Base-by-base conservation (phyloP, 2,888 invertebrate genomes). In the Scaptomyza flava region DNA sequence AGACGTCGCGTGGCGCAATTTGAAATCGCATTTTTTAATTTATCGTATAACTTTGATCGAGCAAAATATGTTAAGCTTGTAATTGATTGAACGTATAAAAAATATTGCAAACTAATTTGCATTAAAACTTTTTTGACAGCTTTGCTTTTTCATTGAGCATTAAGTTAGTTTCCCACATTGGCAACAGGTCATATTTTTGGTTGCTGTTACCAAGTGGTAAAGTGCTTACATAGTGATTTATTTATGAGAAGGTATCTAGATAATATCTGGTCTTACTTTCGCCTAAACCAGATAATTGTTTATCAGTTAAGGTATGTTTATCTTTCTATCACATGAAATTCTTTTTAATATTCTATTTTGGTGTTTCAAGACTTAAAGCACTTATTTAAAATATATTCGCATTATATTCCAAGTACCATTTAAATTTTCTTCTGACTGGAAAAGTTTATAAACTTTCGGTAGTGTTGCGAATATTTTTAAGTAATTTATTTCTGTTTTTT, bases 1-100 rank as follows among this genome's bases (percentile, higher is more conserved):
- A 8, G 56, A 42, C 59, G 87, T 46, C 81, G 81, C 81, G 81
- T 81, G 81, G 81, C 87, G 54, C 46, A 68, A 60, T 67, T 65
- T n/a, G 65, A 65, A 68, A 14, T 60, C 51, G 59, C 48, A 43
- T 31, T 27, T 6, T 43, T 36, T 46, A n/a, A 31, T 47, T 33
- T 27, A 51, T 62, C 47, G 27, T 34, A 52, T 63, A 60, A 41
- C 34, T 23, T 36, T 36, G 30, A n/a, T 17, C 33, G 31, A 33
- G 33, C 33, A 17, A 17, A 11, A n/a, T 11, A 31, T 36, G 52
- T 9, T 12, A 27, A 43, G 20, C 3, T 33, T 33, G 47, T 20
- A 53, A 53, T 59, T 59, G 53, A 63, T 63, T 51, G 67, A 52
- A 30, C 38, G 43, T 30, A 30, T 58, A 66, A 81, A 63, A 79